Evolutionary conservation across 2,113 vertebrate species (phyloP), one percentile per base, ranked within the genome.

Genomic region (Sapayoa aenigma): DNA sequence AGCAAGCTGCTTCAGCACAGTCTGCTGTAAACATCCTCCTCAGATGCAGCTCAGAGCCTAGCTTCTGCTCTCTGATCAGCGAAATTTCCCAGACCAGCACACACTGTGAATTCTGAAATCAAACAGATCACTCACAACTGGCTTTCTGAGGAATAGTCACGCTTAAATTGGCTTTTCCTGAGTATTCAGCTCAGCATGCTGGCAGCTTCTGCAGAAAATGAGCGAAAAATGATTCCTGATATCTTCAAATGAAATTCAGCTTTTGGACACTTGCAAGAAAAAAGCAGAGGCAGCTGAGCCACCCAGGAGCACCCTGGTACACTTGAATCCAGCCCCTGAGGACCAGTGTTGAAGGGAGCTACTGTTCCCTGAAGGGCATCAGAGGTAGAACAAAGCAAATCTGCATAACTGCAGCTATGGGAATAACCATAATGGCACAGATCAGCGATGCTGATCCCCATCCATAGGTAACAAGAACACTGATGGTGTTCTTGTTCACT

Each of bases 161-260:
- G 8, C 59, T 56, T 33, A 31, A 73, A 55, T 5, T 33, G 44
- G 33, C 39, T 65, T 79, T 59, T 60, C 3, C 1, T 14, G n/a
- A 63, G 44, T 3, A n/a, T 55, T 68, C 47, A 55, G 25, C 52
- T 55, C 47, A 44, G n/a, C 0, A 0, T 12, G 27, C 58, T 23
- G 28, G 16, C 2, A 6, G 47, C 25, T 80, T 72, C 46, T 46
- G 58, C 50, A 55, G 78, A 18, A 77, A 85, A 49, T 12, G 53
- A 77, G 33, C 18, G 1, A 7, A 68, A 7, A 20, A 18, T 1
- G 1, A 37, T 27, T 50, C 49, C 31, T n/a, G 25, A 27, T 39
- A 7, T 1, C 30, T 41, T 60, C 58, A 77, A 81, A 73, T 35
- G 33, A 80, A 95, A 95, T 55, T 65, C 77, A 68, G 73, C 35